A percentile compares a stretch with the other conserved stretches of the same genome.
Conservation (phyloP, 2,888 invertebrate genomes). For the Tetrapedia diversipes region DNA sequence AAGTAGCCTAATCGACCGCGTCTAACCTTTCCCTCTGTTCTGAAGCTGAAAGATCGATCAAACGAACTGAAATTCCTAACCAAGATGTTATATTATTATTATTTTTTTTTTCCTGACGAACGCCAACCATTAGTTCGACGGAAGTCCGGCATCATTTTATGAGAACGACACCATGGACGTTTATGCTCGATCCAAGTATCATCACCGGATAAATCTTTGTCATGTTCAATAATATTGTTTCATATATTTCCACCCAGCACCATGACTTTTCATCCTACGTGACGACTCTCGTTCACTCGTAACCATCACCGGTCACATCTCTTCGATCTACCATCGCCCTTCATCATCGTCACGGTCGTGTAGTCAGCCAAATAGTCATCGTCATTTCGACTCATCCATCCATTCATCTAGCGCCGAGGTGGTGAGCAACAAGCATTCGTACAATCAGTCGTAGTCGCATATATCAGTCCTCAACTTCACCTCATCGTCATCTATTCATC, state of each 20-base stretch:
- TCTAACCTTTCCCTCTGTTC: neutral
- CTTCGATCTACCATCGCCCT: conserved; percentile 19
- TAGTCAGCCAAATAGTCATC: conserved; percentile 26
- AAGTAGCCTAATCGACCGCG: conserved; percentile 20
- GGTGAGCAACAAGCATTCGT: conserved; percentile 29
- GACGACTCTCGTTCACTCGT: conserved; percentile 34
- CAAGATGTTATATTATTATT: neutral
- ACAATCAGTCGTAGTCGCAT: conserved; percentile 6
- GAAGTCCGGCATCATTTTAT: conserved; percentile 3
- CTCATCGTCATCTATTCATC: neutral
- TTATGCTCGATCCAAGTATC: conserved; percentile 4
- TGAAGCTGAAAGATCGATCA: neutral
- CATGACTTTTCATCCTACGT: conserved; percentile 30
- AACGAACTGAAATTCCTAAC: neutral
- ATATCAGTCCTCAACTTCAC: conserved; percentile 2
- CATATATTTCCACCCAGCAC: conserved; percentile 22
- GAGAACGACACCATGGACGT: neutral
- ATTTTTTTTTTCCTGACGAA: neutral
- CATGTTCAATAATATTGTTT: conserved; percentile 21
- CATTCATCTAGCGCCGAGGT: conserved; percentile 17
- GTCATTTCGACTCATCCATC: conserved; percentile 22
- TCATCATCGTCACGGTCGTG: conserved; percentile 20
- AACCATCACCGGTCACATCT: conserved; percentile 20
- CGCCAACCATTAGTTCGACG: conserved; percentile 24
- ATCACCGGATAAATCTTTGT: conserved; percentile 1